Percentiles rank a stretch among this genome's conserved stretches.
Conservation (phyloP, 2,888 invertebrate genomes). For the Meta bourneti region DNA sequence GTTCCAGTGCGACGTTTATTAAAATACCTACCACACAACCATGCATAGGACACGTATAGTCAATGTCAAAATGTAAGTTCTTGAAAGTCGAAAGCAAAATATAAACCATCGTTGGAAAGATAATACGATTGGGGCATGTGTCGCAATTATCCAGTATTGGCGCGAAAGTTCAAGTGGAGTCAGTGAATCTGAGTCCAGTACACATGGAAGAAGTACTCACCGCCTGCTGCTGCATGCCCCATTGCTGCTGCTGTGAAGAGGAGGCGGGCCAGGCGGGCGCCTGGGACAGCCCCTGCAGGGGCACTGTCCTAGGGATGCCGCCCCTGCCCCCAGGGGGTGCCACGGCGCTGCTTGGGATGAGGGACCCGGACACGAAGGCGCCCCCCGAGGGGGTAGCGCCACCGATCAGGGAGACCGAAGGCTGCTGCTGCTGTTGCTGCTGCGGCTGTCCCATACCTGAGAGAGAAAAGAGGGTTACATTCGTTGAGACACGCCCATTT, state of each 20-base stretch:
- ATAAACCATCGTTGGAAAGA: no score
- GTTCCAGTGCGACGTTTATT: no score
- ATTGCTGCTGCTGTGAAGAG: conserved; percentile 28
- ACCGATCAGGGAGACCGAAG: conserved; percentile 56
- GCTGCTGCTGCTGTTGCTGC: conserved; percentile 48
- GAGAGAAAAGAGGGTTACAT: not conserved
- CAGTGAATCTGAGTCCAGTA: no score
- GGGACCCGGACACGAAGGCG: conserved; percentile 59
- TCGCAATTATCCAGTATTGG: no score
- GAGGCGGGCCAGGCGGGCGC: conserved; percentile 25
- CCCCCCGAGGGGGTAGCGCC: not conserved
- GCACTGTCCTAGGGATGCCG: conserved; percentile 76
- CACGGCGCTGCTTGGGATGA: conserved; percentile 57
- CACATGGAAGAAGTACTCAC: no score
- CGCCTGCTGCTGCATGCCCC: conserved; percentile 42
- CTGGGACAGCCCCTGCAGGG: conserved; percentile 72
- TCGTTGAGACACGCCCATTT: no score
- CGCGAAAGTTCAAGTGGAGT: no score
- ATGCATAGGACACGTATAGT: no score
- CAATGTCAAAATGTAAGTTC: no score
- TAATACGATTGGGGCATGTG: no score
- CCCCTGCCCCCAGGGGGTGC: conserved; percentile 23
- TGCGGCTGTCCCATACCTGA: conserved; percentile 72
- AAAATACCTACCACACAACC: no score
- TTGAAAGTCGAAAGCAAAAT: no score